phyloP scores from a whole-genome alignment of 2,797 vertebrate genomes.

The Bucorvus abyssinicus region DNA sequence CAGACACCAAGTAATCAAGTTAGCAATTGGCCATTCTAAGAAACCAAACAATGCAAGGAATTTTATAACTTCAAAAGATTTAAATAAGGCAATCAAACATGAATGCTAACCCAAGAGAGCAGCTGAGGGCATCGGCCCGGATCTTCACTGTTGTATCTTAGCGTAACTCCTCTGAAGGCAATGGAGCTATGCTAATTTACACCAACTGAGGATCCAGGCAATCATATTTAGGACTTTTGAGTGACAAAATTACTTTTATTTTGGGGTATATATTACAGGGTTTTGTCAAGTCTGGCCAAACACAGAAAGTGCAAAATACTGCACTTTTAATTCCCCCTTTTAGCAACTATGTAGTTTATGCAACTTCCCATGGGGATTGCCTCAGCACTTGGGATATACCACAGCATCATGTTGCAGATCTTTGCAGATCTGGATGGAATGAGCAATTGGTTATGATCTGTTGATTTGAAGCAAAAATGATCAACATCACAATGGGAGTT shows the following conservation, averaged over 20 bases:
- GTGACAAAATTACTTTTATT: conserved; percentile 6
- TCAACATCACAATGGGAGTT: conserved; percentile 54
- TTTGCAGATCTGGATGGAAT: conserved; percentile 67
- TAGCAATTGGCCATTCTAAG: conserved; percentile 35
- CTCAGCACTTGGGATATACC: conserved; percentile 72
- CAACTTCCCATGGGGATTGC: conserved; percentile 53
- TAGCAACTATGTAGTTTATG: conserved; percentile 24
- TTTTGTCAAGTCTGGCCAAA: conserved; percentile 69
- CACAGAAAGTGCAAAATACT: conserved; percentile 35
- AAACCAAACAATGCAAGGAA: conserved; percentile 41
- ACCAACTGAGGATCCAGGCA: conserved; percentile 52
- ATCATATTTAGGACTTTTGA: not conserved
- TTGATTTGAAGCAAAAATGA: conserved; percentile 61
- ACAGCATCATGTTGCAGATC: conserved; percentile 72
- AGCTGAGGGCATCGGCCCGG: conserved; percentile 58
- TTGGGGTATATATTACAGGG: not conserved
- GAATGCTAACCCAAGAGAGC: conserved; percentile 67
- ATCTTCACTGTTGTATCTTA: conserved; percentile 61
- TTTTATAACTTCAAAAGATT: conserved; percentile 39
- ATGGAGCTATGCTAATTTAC: conserved; percentile 53
- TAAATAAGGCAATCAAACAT: conserved; percentile 62
- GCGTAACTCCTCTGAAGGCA: conserved; percentile 38
- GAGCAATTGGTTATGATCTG: conserved; percentile 57
- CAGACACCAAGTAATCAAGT: conserved; percentile 24
- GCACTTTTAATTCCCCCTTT: conserved; percentile 31